Evolutionary conservation across 1,140 invertebrate genomes (phyloP).

Genomic region (Ceratosolen fusciceps): DNA sequence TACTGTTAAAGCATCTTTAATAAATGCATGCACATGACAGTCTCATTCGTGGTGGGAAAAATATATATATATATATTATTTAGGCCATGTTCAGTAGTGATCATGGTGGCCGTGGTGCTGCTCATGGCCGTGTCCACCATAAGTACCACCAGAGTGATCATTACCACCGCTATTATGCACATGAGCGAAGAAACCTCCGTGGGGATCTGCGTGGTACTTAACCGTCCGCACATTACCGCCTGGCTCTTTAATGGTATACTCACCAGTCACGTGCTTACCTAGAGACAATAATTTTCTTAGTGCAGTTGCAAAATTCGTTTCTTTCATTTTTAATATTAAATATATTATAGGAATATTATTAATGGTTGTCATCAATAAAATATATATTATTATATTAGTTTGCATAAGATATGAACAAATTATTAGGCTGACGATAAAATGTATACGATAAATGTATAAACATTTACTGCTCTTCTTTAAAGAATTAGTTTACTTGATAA

Average conservation of each 20-base stretch:
- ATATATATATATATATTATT: no score
- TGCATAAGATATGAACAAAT: no score
- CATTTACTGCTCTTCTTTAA: no score
- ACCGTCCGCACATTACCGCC: conserved; percentile 84
- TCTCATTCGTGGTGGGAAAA: neutral
- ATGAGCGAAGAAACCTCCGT: conserved; percentile 83
- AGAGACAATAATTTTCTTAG: neutral
- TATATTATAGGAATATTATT: no score
- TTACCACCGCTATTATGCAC: conserved; percentile 79
- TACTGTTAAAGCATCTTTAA: neutral
- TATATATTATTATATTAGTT: no score
- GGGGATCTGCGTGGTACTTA: conserved; percentile 83
- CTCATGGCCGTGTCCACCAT: conserved; percentile 57
- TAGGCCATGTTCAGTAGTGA: conserved; percentile 20
- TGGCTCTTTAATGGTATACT: conserved; percentile 84
- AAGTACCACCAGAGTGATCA: conserved; percentile 64
- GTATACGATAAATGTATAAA: no score
- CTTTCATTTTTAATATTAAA: no score
- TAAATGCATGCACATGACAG: neutral
- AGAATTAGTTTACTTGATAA: no score
- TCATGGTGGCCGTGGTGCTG: conserved; percentile 45
- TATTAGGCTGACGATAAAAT: no score
- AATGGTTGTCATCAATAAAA: no score
- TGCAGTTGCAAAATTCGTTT: neutral
- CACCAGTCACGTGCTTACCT: conserved; percentile 73